phyloP scores from a whole-genome alignment of 1,140 invertebrate genomes.

The Rhagoletis pomonella region DNA sequence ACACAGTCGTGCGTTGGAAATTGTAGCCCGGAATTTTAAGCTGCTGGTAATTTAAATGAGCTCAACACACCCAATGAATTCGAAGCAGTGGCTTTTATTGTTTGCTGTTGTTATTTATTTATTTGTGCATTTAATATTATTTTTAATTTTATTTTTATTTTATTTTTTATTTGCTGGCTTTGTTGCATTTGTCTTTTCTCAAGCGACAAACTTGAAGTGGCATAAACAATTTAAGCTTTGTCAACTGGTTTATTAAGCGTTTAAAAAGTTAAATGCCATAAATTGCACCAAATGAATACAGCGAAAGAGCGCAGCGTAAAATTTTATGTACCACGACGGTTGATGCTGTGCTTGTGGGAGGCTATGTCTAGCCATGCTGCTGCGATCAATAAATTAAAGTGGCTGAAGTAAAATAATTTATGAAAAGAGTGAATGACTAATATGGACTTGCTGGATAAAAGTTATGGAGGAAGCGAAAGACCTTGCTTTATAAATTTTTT shows the following conservation, averaged over 20 bases:
- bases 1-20: conserved; percentile 11
- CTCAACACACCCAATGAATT: conserved; percentile 27
- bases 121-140: conserved; percentile 6
- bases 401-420: neutral
- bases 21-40: conserved; percentile 39
- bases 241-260: conserved; percentile 45
- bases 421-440: neutral
- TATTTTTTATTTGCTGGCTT: neutral
- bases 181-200: neutral
- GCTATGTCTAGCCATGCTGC: neutral
- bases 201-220: conserved; percentile 40
- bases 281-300: conserved; percentile 25
- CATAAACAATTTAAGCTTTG: conserved; percentile 50
- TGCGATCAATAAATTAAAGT: neutral
- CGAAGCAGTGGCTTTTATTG: neutral
- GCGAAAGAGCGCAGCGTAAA: neutral
- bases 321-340: neutral
- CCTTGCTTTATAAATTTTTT: no score
- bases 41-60: conserved; percentile 48
- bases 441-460: no score
- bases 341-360: neutral
- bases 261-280: conserved; percentile 49
- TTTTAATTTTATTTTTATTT: neutral
- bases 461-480: no score
- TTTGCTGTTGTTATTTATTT: conserved; percentile 39